These are phyloP conservation scores for Agapostemon virescens DNA, from an alignment of 2,888 invertebrate genomes.

Conservation along the genomic window DNA sequence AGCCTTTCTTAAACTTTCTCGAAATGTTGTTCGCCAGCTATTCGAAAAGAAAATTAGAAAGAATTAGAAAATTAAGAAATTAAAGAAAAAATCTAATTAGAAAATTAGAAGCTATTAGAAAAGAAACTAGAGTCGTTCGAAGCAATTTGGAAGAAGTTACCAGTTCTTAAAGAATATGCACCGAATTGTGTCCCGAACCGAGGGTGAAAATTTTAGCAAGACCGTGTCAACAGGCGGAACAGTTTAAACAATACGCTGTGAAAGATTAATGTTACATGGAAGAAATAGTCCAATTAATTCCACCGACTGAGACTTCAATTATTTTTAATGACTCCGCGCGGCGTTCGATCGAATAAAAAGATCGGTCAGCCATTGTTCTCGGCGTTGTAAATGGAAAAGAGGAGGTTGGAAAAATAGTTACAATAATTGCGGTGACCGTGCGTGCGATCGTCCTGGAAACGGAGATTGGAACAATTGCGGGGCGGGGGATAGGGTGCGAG, in stretches of 20 bases:
- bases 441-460: background rate
- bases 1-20: too few relatives aligned
- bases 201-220: background rate
- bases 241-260: too few relatives aligned
- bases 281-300: background rate
- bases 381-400: background rate
- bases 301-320: background rate
- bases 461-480: background rate
- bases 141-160: too few relatives aligned
- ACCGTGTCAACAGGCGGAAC: background rate
- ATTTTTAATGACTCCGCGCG: background rate
- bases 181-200: too few relatives aligned
- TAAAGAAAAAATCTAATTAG: too few relatives aligned
- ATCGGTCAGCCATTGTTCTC: background rate
- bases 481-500: too few relatives aligned
- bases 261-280: background rate
- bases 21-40: too few relatives aligned
- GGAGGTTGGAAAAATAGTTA: background rate
- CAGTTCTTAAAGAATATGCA: too few relatives aligned
- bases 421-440: constrained; percentile 21
- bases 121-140: too few relatives aligned
- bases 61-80: too few relatives aligned
- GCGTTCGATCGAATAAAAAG: background rate
- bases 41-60: too few relatives aligned
- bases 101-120: too few relatives aligned